Evolutionary conservation across 2,888 invertebrate genomes (phyloP).

Genomic region (Diaperis boleti): DNA sequence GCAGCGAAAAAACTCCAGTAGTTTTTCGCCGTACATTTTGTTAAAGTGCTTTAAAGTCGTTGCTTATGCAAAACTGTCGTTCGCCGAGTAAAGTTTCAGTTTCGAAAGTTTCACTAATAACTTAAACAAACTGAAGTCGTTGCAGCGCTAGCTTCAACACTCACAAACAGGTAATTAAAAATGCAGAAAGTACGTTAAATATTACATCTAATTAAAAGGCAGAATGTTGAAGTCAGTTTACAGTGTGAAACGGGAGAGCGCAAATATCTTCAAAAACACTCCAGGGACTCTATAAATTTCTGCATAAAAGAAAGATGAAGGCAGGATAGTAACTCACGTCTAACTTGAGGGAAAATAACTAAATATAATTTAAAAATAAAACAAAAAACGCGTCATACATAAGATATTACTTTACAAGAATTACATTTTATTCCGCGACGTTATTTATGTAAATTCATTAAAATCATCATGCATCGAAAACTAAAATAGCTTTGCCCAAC

Average conservation of each 20-base stretch:
- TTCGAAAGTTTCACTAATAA: conserved; percentile 53
- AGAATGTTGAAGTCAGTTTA: conserved; percentile 47
- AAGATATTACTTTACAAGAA: conserved; percentile 51
- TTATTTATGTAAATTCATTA: conserved; percentile 3
- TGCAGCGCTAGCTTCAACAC: conserved; percentile 32
- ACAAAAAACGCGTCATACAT: conserved; percentile 52
- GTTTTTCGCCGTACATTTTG: conserved; percentile 50
- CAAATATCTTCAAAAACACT: conserved; percentile 57
- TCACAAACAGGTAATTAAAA: conserved; percentile 53
- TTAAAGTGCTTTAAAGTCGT: conserved; percentile 53
- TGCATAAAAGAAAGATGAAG: conserved; percentile 52
- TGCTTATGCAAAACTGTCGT: conserved; percentile 58
- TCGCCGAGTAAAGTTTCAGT: conserved; percentile 51
- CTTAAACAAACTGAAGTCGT: conserved; percentile 49
- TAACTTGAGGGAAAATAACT: conserved; percentile 53
- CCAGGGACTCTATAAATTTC: conserved; percentile 56
- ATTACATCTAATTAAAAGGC: conserved; percentile 58
- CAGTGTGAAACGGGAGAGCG: conserved; percentile 54
- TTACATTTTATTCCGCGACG: conserved; percentile 48
- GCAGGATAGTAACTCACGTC: conserved; percentile 57
- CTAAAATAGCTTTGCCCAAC: background rate
- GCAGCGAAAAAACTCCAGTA: conserved; percentile 36
- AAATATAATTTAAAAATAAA: conserved; percentile 57
- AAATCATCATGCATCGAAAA: background rate
- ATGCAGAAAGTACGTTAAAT: conserved; percentile 55